Conservation (phyloP, 2,888 invertebrate species). For the Zeuzera pyrina region DNA sequence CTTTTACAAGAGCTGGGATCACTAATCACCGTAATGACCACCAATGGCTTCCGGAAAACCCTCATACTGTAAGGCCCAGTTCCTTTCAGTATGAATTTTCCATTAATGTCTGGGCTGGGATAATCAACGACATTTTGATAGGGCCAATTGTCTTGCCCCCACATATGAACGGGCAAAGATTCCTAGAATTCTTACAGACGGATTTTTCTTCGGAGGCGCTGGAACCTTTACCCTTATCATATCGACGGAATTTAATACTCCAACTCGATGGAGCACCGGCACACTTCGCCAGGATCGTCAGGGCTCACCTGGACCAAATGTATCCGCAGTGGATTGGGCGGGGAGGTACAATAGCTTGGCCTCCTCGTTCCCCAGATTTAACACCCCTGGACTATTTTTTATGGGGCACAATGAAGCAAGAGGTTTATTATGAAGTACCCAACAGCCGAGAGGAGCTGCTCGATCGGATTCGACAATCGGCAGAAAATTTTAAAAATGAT, state of each 20-base stretch:
- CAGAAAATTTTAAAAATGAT: background rate
- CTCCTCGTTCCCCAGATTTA: constrained; percentile 2
- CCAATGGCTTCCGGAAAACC: constrained; percentile 4
- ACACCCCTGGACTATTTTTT: constrained; percentile 2
- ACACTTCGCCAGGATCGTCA: constrained; percentile 1
- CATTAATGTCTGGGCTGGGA: constrained; percentile 1
- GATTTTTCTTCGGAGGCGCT: background rate
- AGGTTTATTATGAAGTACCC: background rate
- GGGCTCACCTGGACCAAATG: background rate
- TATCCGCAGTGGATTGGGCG: constrained; percentile 2
- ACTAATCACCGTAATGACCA: constrained; percentile 4
- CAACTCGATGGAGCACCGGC: constrained; percentile 3
- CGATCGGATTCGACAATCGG: background rate
- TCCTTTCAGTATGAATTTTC: constrained; percentile 6
- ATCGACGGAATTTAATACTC: background rate
- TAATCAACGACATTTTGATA: constrained; percentile 2
- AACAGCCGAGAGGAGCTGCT: constrained; percentile 1
- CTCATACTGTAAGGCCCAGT: constrained; percentile 3
- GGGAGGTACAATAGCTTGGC: too few species aligned
- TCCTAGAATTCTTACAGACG: constrained; percentile 1
- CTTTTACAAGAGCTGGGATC: constrained; percentile 5
- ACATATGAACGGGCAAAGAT: background rate
- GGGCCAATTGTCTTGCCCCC: constrained; percentile 1
- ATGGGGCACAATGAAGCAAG: constrained; percentile 1
- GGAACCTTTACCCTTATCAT: background rate